A percentile compares a stretch with the other conserved stretches of the same genome.
phyloP scores from a whole-genome alignment of 2,113 vertebrate genomes.

The Copsychus sechellarum region DNA sequence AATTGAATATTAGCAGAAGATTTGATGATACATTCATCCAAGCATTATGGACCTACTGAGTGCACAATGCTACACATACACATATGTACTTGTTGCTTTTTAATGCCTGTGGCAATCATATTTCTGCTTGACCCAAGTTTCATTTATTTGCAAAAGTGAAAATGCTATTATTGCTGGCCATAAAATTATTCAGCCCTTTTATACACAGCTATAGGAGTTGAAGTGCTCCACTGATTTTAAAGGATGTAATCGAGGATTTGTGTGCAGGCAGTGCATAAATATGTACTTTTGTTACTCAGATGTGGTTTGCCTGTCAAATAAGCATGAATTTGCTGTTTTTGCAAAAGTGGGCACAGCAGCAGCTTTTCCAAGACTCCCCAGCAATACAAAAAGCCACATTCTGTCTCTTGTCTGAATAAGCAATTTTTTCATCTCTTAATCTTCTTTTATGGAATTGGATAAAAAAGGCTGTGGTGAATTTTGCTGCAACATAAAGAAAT shows the following conservation, averaged over 20 bases:
- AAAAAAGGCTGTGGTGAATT: background rate
- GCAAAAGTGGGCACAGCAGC: background rate
- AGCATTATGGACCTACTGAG: background rate
- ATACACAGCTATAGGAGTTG: background rate
- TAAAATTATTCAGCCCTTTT: conserved; percentile 38
- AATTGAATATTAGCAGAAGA: background rate
- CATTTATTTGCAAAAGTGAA: conserved; percentile 12
- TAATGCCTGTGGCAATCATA: background rate
- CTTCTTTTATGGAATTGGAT: background rate
- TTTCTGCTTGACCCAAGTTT: background rate
- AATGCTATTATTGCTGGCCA: background rate
- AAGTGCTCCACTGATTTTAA: conserved; percentile 20
- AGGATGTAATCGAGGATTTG: background rate
- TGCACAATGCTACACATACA: background rate
- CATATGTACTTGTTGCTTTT: accelerated
- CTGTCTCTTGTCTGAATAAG: background rate
- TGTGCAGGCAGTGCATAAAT: background rate
- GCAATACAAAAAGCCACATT: background rate
- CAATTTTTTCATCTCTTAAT: background rate
- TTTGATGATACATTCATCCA: background rate
- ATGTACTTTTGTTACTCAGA: background rate
- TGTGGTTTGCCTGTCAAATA: background rate
- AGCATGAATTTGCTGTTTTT: background rate
- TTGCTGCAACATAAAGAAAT: background rate
- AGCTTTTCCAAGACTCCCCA: background rate